Base-by-base conservation (phyloP, 35 echinoderm and acorn worm species). In the Strongylocentrotus purpuratus region DNA sequence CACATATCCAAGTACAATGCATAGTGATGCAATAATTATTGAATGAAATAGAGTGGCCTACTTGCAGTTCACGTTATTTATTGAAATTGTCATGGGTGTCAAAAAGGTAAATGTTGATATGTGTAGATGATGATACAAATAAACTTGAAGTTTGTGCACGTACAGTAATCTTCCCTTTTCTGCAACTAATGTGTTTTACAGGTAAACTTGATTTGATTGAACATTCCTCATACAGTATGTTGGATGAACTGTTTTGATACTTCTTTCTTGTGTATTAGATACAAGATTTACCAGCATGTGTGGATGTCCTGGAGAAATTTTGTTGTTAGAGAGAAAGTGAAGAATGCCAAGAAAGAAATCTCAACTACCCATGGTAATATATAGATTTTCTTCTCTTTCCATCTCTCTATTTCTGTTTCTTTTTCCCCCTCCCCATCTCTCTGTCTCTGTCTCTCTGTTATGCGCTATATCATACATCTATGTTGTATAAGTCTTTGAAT, bases 291-390 rank as follows among this genome's bases (percentile, higher is more conserved):
- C 45, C 94, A 87, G 15, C 78, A 59, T 46, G 94, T 95, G 9
- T 95, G 94, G 94, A 9, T 86, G 12, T 35, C 33, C n/a, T 95
- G 94, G 94, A 95, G 52, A 59, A 22, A 18, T 7, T 95, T 95
- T 95, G 94, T 95, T 31, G 86, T 95, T 7, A 47, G 33, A 33
- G 65, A 95, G 86, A 95, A 33, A 35, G 86, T 95, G 46, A 95
- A 89, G 94, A 88, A 87, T 88, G 86, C 85, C 33, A 95, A 95
- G 94, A 95, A 95, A 88, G 86, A 95, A 32, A 46, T 95, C 33
- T 45, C 94, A 32, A 87, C 5, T 9, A 46, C n/a, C 28, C 94
- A 95, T 88, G 94, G 94, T 95, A 88, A 87, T 22, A 60, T 45
- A 28, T 8, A 2, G 28, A 78, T 25, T 28, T 5, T n/a, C 28